Evolutionary conservation across 2,888 invertebrate genomes (phyloP), one percentile per base, ranked within the genome.

Genomic region (Dioctria linearis): DNA sequence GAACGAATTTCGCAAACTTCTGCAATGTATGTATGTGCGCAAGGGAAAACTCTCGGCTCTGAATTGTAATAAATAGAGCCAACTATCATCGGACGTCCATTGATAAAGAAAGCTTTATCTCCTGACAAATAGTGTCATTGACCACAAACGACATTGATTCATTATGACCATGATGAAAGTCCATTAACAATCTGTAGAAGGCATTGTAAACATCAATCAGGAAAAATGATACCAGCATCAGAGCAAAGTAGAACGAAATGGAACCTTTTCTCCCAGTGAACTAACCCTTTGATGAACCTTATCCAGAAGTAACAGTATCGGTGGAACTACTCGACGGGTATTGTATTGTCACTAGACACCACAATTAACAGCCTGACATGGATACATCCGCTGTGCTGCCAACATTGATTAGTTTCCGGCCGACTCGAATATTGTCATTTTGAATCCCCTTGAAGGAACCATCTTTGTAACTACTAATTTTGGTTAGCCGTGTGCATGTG

Each of bases 221-320:
- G 67, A 67, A 67, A 67, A 67, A 67, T 67, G 67, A 67, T 67
- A 67, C 67, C 67, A 42, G 46, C 67, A 67, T 67, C 49, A n/a
- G 42, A 43, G 46, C 67, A 46, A 37, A 25, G 46, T 5, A 13
- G 65, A 11, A 40, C 6, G n/a, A 37, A 13, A 42, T 9, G 5
- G 40, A n/a, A n/a, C 11, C 65, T 25, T 25, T 25, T 25, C 25
- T 25, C 25, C 42, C n/a, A 9, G n/a, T 42, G 40, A 65, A 65
- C 42, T 42, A 65, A n/a, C 42, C 65, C 40, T 37, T 65, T 40
- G 40, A 65, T 13, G 11, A n/a, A 13, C 65, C 11, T 9, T 40
- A 37, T 4, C 13, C 40, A 65, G 65, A 37, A 65, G 65, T 40
- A 65, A 11, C 40, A n/a, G n/a, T 65, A 11, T 39, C 65, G 5